Evolutionary conservation across 2,113 vertebrate species (phyloP), one percentile per base, ranked within the genome.

Genomic region (Amia ocellicauda): DNA sequence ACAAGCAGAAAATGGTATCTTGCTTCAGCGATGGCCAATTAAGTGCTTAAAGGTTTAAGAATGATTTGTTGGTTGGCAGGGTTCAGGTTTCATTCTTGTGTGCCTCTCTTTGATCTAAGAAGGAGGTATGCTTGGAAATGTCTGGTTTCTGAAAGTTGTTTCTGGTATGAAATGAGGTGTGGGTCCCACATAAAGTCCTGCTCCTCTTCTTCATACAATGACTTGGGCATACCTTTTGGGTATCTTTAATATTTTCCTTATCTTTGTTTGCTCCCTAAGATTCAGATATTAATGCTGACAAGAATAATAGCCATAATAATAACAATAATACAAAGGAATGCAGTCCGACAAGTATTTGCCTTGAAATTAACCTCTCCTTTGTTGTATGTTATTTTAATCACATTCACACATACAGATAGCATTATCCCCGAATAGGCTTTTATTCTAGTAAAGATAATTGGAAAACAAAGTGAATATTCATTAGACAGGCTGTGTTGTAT

Each of bases 11-110:
- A 70, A 68, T 61, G 40, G 61, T 67, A 74, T 83, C 74, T 77
- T 66, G 31, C 53, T 59, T 20, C 63, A 2, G 27, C 56, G 55
- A 72, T 62, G 70, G 75, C 72, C 75, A 83, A 83, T 82, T 86
- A 82, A 74, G 63, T 63, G 72, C 78, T 83, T 84, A 80, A 77
- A 73, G 75, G 70, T 78, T 78, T 69, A 74, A 67, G 65, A 14
- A 76, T 71, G 81, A 82, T 85, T 81, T 78, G 78, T 79, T 74
- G 74, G 70, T 71, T 74, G 78, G 86, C 80, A 76, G 79, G 69
- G 77, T 81, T 81, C 69, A 78, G 76, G 76, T 78, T 70, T 81
- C 75, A 68, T 58, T 36, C 56, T 23, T 43, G 66, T 67, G 70
- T 69, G 66, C 11, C 56, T 60, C 50, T 53, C 85, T 86, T 89